Conservation (phyloP, 1,140 invertebrate genomes). For the Drosophila lacertosa region DNA sequence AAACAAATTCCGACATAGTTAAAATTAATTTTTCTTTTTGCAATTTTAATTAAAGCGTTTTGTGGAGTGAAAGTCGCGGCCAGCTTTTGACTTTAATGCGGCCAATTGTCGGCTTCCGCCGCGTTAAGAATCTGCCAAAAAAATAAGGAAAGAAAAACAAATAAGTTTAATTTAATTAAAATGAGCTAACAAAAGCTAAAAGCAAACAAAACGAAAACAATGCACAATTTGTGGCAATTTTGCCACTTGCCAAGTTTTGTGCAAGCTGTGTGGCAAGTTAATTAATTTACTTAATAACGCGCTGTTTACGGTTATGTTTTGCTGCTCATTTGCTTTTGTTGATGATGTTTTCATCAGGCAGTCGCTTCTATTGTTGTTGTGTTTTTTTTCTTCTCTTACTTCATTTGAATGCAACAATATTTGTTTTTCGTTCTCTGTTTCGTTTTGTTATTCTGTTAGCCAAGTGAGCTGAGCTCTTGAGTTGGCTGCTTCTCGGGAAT, state of each 20-base stretch:
- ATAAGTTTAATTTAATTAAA: constrained; percentile 67
- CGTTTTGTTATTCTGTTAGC: neutral
- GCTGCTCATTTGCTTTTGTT: constrained; percentile 29
- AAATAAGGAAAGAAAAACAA: constrained; percentile 50
- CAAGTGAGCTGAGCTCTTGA: constrained; percentile 61
- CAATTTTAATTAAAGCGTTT: constrained; percentile 68
- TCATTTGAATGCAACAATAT: constrained; percentile 56
- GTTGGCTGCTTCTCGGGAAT: constrained; percentile 58
- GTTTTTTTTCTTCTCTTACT: constrained; percentile 43
- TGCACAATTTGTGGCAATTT: constrained; percentile 72
- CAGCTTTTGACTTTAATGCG: constrained; percentile 50
- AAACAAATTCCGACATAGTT: constrained; percentile 62
- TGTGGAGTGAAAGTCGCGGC: constrained; percentile 61
- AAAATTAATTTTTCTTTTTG: constrained; percentile 70
- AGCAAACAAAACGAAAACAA: constrained; percentile 48
- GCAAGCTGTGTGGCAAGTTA: constrained; percentile 58
- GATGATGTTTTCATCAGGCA: constrained; percentile 56
- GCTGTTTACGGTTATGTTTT: constrained; percentile 51
- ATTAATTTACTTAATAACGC: constrained; percentile 66
- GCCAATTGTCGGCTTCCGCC: constrained; percentile 75
- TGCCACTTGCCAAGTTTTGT: constrained; percentile 58
- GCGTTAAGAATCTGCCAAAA: constrained; percentile 53
- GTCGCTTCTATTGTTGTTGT: constrained; percentile 19
- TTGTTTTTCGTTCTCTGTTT: no score
- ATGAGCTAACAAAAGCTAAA: constrained; percentile 32